Conservation (phyloP, 2,113 vertebrate species). For the Andinoacara biseriatus region DNA sequence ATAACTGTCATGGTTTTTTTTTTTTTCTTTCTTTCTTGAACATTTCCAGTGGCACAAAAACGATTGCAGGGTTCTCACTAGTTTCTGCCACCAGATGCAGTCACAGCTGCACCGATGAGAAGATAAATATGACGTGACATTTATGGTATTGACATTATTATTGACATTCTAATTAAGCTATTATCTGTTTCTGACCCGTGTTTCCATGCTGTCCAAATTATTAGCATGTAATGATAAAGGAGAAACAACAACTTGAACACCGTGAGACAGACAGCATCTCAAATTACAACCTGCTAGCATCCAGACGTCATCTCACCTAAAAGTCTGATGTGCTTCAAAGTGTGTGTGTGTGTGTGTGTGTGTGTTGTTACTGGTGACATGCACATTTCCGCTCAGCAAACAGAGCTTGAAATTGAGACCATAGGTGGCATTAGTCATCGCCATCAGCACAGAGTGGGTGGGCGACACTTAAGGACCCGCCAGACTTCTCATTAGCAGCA, state of each 20-base stretch:
- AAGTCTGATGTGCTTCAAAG: constrained; percentile 8
- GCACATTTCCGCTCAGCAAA: constrained; percentile 32
- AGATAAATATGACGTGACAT: too few species aligned
- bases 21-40: neutral
- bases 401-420: constrained; percentile 64
- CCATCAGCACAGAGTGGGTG: constrained; percentile 51
- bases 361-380: constrained; percentile 13
- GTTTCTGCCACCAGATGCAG: neutral
- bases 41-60: neutral
- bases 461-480: constrained; percentile 18
- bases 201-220: neutral
- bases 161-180: neutral
- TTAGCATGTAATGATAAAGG: neutral
- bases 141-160: too few species aligned
- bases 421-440: constrained; percentile 73
- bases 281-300: neutral
- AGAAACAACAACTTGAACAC: neutral
- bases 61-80: neutral
- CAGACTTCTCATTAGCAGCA: constrained; percentile 32
- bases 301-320: neutral
- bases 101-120: neutral
- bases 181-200: neutral
- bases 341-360: neutral
- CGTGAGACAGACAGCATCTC: neutral
- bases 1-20: too few species aligned